Evolutionary conservation across 2,797 vertebrate species (phyloP), one percentile per base, ranked within the genome.

Genomic region (Toxotes lorentzi): DNA sequence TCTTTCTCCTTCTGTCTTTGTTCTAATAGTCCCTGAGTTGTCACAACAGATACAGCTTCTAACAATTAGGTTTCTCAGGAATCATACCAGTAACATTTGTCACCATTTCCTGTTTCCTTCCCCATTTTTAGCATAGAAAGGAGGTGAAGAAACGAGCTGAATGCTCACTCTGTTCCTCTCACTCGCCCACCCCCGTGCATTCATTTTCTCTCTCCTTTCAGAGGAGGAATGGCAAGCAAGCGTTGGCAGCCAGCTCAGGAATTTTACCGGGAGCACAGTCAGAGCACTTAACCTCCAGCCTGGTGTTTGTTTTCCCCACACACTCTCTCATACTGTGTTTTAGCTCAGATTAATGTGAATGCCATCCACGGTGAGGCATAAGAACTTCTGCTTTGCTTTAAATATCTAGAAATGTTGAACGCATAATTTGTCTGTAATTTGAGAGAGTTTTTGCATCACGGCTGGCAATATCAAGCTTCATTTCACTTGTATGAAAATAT

Each of bases 201-300:
- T 89, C 56, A 84, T 90, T 89, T 91, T 84, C 73, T 79, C 73
- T 78, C 74, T 85, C 75, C 69, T 90, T 88, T 93, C 79, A 86
- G 85, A 78, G 87, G 71, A 86, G 90, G 84, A 91, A 91, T 89
- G 84, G 86, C 86, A 87, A 85, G 83, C 21, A 16, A 88, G 86
- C 41, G 41, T 92, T 93, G 91, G 89, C 89, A 90, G 86, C 81
- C 61, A 70, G 87, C 88, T 91, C 87, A 91, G 90, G 90, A 93
- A 92, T 92, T 89, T 92, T 76, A 88, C 90, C 80, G 61, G 86
- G 90, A 92, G 91, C 89, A 76, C 82, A 91, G 86, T 90, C 85
- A 48, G 88, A 88, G 75, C 89, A 91, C 92, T 93, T 94, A 89
- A 92, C 91, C 91, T 92, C 89, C 80, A 89, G 75, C 83, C 76